Base-by-base conservation (phyloP, 2,113 vertebrate genomes). In the Syrmaticus mikado region DNA sequence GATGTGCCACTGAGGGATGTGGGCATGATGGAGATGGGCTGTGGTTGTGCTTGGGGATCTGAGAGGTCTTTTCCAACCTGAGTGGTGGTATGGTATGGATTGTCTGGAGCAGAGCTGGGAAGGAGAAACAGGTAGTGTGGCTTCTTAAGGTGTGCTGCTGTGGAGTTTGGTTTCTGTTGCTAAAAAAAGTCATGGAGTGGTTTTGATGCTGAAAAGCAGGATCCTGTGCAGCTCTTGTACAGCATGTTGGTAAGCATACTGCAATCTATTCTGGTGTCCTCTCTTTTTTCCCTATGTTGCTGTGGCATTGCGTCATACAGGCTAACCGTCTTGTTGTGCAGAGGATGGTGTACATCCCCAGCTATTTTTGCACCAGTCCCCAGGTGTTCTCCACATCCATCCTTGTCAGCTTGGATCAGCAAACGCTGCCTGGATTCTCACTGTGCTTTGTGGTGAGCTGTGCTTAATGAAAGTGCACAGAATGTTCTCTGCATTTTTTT, bases 331-430 rank as follows among this genome's bases (percentile, higher is more conserved):
- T 16, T 25, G 52, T 53, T 73, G 55, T 48, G 84, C 6, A 32
- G 67, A 77, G 50, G 68, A 32, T 34, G 45, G 32, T 36, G 55
- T 70, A 25, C 32, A 10, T 25, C 62, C 77, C 50, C 5, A 11
- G 68, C 70, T 95, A 66, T 88, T 85, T 90, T 46, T 77, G 2
- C 70, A 61, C 11, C 71, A 6, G 76, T 96, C 86, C 87, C 92
- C 90, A 78, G 79, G 79, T 93, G 27, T 64, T 87, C 74, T 93
- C 68, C 15, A 15, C 18, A 65, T 46, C n/a, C 87, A 10, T 70
- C 50, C 73, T 61, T 93, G 92, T 80, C 72, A 85, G 22, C 36
- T 84, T 18, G 9, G n/a, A 94, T 82, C 68, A 88, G 72, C 55
- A 15, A n/a, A 61, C 4, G 40, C 50, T 82, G 38, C 2, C 57